Conservation (phyloP, 1,140 invertebrate genomes). For the Temnothorax longispinosus region DNA sequence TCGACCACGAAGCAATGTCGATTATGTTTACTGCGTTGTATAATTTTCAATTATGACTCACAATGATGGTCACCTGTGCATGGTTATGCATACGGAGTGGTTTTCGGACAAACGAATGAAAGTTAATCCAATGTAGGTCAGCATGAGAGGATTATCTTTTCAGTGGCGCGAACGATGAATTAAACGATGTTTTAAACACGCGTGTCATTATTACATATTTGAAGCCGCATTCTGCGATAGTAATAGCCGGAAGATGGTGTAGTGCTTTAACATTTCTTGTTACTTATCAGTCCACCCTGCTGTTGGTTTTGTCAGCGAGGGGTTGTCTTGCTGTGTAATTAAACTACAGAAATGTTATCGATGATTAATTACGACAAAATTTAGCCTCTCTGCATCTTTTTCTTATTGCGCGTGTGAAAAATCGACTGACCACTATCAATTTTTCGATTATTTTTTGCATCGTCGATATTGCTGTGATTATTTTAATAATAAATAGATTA, state of each 20-base stretch:
- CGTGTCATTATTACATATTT: conserved; percentile 39
- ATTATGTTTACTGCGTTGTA: neutral
- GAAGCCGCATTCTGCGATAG: conserved; percentile 17
- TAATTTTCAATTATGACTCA: neutral
- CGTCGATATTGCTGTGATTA: neutral
- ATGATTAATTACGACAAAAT: neutral
- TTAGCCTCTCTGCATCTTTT: neutral
- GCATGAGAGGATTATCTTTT: neutral
- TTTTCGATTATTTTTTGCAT: neutral
- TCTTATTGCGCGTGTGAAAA: neutral
- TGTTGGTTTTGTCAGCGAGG: conserved; percentile 18
- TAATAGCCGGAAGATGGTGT: conserved; percentile 63
- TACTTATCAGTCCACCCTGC: neutral
- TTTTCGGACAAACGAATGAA: conserved; percentile 12
- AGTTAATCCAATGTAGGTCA: conserved; percentile 19
- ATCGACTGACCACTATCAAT: neutral
- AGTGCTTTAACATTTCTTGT: conserved; percentile 45
- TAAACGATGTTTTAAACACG: conserved; percentile 38
- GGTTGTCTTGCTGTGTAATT: conserved; percentile 20
- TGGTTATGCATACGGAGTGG: neutral
- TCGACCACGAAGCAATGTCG: neutral
- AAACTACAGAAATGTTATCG: neutral
- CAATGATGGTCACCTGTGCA: neutral
- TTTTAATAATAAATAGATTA: conserved; percentile 18
- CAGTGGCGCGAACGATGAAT: conserved; percentile 43